Base-by-base conservation (phyloP, 2,797 vertebrate genomes). In the Artibeus jamaicensis region DNA sequence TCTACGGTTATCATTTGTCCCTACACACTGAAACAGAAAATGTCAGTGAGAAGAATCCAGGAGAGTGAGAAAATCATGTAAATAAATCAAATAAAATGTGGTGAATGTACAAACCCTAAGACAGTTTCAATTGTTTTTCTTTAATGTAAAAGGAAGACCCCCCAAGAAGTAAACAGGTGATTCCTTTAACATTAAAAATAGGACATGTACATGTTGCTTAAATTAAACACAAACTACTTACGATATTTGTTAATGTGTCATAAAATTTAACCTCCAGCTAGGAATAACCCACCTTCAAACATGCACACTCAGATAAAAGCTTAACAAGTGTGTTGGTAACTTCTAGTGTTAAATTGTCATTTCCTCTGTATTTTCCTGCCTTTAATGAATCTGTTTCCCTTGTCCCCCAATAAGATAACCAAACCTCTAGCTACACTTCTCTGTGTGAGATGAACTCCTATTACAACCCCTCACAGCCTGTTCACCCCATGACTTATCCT, bases 261-360 rank as follows among this genome's bases (percentile, higher is more conserved):
- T 94, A 96, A 96, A 79, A 90, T 93, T 87, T 93, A 70, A 89
- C 34, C 65, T 92, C 50, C 73, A 88, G 11, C 50, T 71, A 87
- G 37, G 22, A 90, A 71, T 70, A 86, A 87, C 19, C 34, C 5
- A 57, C n/a, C n/a, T 93, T 87, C 68, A 73, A 70, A 93, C 76
- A 85, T 18, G n/a, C 19, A 76, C 74, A 89, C 55, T 59, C 76
- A 22, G 26, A 46, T 57, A 14, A 39, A 86, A 24, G 59, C 2
- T 70, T 89, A 90, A 90, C 21, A 62, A 86, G 42, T 62, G 2
- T 86, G 42, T 81, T 0, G 0, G 83, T 92, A 79, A 94, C 57
- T 71, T 88, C 82, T 62, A 26, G n/a, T 42, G 34, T 88, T 82
- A 86, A 96, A 92, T n/a, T 79, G 39, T 48, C 87, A 55, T 46